Evolutionary conservation across 2,113 vertebrate species (phyloP), one percentile per base, ranked within the genome.

Genomic region (Oryzias woworae): DNA sequence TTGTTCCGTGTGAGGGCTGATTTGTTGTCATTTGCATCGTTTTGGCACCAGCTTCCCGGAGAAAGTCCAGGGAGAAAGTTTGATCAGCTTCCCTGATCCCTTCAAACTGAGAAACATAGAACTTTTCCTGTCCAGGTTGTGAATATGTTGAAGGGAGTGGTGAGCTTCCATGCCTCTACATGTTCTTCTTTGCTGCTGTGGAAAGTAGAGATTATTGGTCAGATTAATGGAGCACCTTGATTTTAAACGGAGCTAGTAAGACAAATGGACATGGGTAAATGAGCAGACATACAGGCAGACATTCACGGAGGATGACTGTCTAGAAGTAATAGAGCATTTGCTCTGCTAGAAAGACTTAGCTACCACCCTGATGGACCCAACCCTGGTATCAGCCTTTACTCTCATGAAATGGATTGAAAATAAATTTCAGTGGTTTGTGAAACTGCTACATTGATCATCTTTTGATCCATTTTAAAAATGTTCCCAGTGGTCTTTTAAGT

Each of bases 11-110:
- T 18, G 10, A 73, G 31, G 45, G 46, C 53, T 69, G 52, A 80
- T 73, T 61, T 68, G 66, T 43, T 58, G 20, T 69, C 45, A 82
- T 87, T 87, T 85, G 67, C 83, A 85, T 85, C 3, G 7, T 52
- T 68, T 52, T 16, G 67, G 46, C 50, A 6, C 1, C 17, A 62
- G 62, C 60, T 82, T 84, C 74, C 63, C 1, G 51, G 71, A 82
- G 63, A 83, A 85, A 76, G 56, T 77, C 72, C 69, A 63, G 3
- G 0, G 44, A 66, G 78, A 52, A 79, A 71, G 63, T 85, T 77
- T 67, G 65, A 68, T 58, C 60, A 66, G 62, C 53, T 79, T 82
- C 66, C 62, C 57, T 66, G 56, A 67, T 59, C 50, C 26, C 54
- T 60, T 58, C 55, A 71, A 67, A 86, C 54, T 13, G 50, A 54